phyloP scores from a whole-genome alignment of 2,113 vertebrate species.

The Prolemur simus region DNA sequence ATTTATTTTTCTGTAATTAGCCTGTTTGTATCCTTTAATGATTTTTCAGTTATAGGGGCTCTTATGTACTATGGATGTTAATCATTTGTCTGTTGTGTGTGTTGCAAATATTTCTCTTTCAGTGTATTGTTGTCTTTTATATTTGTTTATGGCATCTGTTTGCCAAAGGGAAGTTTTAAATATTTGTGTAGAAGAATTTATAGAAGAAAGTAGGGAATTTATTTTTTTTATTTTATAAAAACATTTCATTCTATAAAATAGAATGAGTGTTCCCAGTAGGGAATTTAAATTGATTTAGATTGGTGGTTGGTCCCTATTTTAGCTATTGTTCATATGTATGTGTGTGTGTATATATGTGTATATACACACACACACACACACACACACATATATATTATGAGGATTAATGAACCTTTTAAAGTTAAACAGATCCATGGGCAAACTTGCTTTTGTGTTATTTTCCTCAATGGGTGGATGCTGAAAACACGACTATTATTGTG shows the following conservation, averaged over 20 bases:
- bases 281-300: not conserved
- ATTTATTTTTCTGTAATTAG: conserved; percentile 9
- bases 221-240: not conserved
- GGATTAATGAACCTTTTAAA: not conserved
- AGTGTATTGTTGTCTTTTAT: not conserved
- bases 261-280: not conserved
- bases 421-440: not conserved
- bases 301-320: not conserved
- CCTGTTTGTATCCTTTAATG: not conserved
- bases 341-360: no score
- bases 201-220: not conserved
- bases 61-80: not conserved
- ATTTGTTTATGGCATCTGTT: not conserved
- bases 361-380: no score
- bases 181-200: not conserved
- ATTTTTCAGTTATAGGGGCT: not conserved
- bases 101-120: not conserved
- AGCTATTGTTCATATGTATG: not conserved
- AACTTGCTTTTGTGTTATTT: not conserved
- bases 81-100: not conserved
- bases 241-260: no score
- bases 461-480: not conserved
- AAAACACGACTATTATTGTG: not conserved
- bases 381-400: not conserved
- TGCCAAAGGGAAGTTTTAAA: conserved; percentile 33